Conservation (phyloP, 2,888 invertebrate species). For the Heliconius charithonia region DNA sequence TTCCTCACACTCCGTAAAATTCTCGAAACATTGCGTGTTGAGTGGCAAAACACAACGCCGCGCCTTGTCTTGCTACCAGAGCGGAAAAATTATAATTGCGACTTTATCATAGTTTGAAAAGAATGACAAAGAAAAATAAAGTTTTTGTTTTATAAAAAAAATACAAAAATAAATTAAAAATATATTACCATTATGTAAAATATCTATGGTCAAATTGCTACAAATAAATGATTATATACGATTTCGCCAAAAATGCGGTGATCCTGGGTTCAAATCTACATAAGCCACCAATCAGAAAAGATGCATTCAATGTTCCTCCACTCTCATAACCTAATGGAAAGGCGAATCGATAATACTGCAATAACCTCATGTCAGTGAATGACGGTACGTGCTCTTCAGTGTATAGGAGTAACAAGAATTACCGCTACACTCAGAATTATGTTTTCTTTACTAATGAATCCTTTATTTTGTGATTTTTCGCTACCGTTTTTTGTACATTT, state of each 20-base stretch:
- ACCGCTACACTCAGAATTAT: not conserved
- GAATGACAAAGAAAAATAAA: too few relatives aligned
- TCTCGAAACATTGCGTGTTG: too few relatives aligned
- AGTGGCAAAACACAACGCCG: too few relatives aligned
- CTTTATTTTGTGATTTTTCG: not conserved
- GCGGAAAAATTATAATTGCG: too few relatives aligned
- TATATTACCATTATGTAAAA: too few relatives aligned
- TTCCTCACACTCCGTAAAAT: too few relatives aligned
- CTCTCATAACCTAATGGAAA: slow-evolving; percentile 10
- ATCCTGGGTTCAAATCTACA: not conserved
- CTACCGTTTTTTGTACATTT: not conserved
- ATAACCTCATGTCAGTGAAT: not conserved
- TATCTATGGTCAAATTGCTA: too few relatives aligned
- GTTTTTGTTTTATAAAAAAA: too few relatives aligned
- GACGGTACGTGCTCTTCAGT: not conserved
- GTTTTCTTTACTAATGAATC: not conserved
- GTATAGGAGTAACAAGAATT: not conserved
- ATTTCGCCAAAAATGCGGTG: not conserved
- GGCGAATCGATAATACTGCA: not conserved
- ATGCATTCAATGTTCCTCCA: not conserved
- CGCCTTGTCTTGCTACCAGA: too few relatives aligned
- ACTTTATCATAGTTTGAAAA: too few relatives aligned
- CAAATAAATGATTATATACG: not conserved
- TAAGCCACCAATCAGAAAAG: not conserved
- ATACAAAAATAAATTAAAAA: too few relatives aligned